These are phyloP conservation scores for Apus apus DNA, from an alignment of 2,113 vertebrate genomes.

Conservation along the genomic window DNA sequence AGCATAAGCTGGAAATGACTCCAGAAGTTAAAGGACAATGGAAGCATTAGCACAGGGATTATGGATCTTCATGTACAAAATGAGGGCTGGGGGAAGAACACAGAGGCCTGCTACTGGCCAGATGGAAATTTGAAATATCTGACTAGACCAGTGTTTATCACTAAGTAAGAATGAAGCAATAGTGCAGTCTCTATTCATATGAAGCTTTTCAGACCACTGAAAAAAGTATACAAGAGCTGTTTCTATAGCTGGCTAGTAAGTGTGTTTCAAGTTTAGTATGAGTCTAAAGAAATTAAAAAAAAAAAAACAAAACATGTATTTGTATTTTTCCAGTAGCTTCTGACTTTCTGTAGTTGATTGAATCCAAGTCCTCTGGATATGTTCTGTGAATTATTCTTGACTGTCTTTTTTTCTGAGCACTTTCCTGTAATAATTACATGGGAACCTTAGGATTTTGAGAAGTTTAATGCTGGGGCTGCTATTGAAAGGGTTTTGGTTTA, in stretches of 20 bases:
- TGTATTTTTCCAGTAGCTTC: background rate
- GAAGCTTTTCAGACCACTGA: background rate
- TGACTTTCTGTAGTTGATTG: background rate
- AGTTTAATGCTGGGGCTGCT: background rate
- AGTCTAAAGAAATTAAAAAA: background rate
- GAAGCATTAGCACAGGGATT: constrained; percentile 61
- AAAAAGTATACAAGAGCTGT: background rate
- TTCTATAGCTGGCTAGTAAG: background rate
- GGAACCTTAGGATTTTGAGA: background rate
- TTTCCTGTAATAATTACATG: background rate
- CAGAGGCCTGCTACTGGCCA: background rate
- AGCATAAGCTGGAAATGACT: constrained; percentile 62
- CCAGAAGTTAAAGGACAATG: constrained; percentile 63
- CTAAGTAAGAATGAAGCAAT: background rate
- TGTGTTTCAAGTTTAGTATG: background rate
- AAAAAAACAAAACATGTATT: no score
- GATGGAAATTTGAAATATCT: background rate
- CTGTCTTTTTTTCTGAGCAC: fast-evolving
- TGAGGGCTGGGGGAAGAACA: constrained; percentile 24
- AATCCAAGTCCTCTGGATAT: background rate
- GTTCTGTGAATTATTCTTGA: background rate
- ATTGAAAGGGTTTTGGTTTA: background rate
- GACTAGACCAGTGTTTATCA: background rate
- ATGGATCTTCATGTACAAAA: constrained; percentile 30
- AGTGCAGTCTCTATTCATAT: background rate